A percentile compares a stretch with the other conserved stretches of the same genome.
Evolutionary conservation across 2,113 vertebrate genomes (phyloP).

Genomic region (Panthera leo): DNA sequence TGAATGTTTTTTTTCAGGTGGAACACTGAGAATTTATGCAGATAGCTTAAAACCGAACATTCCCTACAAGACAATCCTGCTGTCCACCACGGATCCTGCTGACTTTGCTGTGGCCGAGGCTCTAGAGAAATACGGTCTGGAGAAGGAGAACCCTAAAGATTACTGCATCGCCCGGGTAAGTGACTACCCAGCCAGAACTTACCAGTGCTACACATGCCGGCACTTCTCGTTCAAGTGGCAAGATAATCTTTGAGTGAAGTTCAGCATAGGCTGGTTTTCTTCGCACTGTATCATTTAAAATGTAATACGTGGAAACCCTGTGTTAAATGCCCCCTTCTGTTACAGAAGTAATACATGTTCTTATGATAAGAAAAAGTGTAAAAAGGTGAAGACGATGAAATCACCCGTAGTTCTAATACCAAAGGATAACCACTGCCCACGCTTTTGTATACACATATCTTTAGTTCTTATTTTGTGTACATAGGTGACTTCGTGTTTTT

Average conservation of each 20-base stretch:
- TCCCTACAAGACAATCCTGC: constrained; percentile 97
- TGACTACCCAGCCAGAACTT: neutral
- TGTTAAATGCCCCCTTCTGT: neutral
- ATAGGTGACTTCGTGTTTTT: neutral
- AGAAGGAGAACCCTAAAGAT: constrained; percentile 96
- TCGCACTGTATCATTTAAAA: neutral
- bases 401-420: neutral
- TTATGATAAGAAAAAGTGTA: neutral
- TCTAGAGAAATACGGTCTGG: constrained; percentile 97
- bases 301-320: neutral
- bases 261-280: neutral
- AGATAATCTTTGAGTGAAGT: neutral
- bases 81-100: constrained; percentile 95
- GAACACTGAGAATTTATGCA: constrained; percentile 96
- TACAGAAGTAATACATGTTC: neutral
- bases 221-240: neutral
- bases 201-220: fast-evolving
- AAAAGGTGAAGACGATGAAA: neutral
- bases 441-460: neutral
- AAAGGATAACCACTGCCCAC: neutral
- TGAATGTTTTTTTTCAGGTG: constrained; percentile 86
- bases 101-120: constrained; percentile 97
- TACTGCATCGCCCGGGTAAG: constrained; percentile 97
- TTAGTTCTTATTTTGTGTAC: neutral
- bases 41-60: constrained; percentile 98